Evolutionary conservation across 1,140 invertebrate genomes (phyloP), one percentile per base, ranked within the genome.

Genomic region (Ips nitidus): DNA sequence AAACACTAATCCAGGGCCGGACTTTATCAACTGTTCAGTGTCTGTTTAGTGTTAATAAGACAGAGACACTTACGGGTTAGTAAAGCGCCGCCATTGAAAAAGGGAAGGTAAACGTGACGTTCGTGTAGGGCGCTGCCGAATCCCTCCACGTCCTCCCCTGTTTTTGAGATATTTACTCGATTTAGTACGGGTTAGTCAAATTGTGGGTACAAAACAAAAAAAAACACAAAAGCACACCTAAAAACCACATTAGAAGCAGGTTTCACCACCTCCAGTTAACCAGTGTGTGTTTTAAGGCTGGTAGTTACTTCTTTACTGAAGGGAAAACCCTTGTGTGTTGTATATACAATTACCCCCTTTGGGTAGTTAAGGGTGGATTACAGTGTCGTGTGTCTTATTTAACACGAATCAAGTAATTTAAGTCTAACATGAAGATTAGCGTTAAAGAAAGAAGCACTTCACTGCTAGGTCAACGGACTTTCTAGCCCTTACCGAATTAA

Each of bases 51-150:
- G 45, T 8, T 50, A 50, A 50, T 50, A 50, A 50, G 45, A 50
- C 45, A 50, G 45, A 22, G 45, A 50, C 75, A 91, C 89, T 91
- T 91, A 91, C 90, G 86, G 86, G 79, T 88, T 85, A 83, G 86
- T 84, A 85, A 87, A 87, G 84, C 86, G 85, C 79, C 89, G 88
- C 83, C 91, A 84, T 86, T 90, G 86, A 89, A 91, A 80, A 80
- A 81, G 79, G 90, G 89, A 80, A 91, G 86, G 81, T 91, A 91
- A 81, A 91, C 87, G 82, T 91, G 89, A 82, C 89, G 88, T 79
- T 89, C 88, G 81, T 90, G 87, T 75, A 88, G 83, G 74, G 89
- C 89, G 80, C 85, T 85, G 79, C 86, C 87, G 81, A 86, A 88
- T 81, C 77, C 79, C 50, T 80, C 80, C 74, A 79, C 74, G 73